Evolutionary conservation across 2,797 vertebrate genomes (phyloP), one percentile per base, ranked within the genome.

Genomic region (Malurus leucopterus): DNA sequence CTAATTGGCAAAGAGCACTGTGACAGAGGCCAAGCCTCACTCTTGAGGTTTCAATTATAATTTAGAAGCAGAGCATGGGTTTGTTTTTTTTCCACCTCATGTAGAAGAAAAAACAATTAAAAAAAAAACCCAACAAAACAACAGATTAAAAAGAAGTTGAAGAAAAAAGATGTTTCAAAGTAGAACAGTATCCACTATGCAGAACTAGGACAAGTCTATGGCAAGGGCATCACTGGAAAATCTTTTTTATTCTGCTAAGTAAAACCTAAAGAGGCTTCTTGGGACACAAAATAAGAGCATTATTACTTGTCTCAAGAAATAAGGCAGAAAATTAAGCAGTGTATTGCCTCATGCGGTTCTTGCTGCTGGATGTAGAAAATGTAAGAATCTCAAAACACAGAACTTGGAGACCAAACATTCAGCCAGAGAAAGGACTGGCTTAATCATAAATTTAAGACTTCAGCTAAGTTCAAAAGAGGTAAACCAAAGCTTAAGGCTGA

Each of bases 1-100:
- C 50, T 93, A 94, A 92, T 83, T 93, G 88, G 85, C 69, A 89
- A 83, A 85, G 7, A 80, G 30, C 4, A 47, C 58, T 86, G n/a
- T 46, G 51, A 80, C 76, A 68, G 65, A 87, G 43, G n/a, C 83
- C 55, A 61, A 77, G 40, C 26, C 30, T 76, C 62, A 61, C 50
- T 77, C 83, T 41, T 51, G 51, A 92, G 36, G 36, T 74, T 91
- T 78, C 59, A 57, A 40, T 19, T 77, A 64, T 47, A 71, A 89
- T 64, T 89, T 50, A 77, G 70, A 77, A 62, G 18, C 8, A 87
- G 10, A 51, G 27, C 2, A 17, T n/a, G 13, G 43, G 4, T 23
- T 3, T 34, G 36, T 79, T 59, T 68, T 63, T 15, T 32, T 14
- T 68, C 64, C 11, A 70, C 41, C 68, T 71, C 29, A 63, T 11